Base-by-base conservation (phyloP, 2,888 invertebrate genomes). In the Stenotaenia linearis region DNA sequence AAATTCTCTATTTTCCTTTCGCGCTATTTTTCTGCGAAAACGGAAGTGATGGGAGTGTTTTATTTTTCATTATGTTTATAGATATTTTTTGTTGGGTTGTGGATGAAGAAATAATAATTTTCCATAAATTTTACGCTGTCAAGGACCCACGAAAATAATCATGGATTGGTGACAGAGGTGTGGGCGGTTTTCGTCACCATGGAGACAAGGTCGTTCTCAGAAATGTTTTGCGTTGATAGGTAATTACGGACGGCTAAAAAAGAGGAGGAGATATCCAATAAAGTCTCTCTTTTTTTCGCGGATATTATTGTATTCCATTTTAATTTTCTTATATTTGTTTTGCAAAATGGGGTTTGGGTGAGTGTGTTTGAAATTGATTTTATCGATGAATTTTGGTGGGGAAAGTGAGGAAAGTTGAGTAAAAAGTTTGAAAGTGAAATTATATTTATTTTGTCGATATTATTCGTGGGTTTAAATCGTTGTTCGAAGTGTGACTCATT, bases 71-170 rank as follows among this genome's bases (percentile, higher is more conserved):
- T n/a, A n/a, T n/a, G n/a, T n/a, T n/a, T n/a, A n/a, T n/a, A n/a
- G n/a, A n/a, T n/a, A n/a, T n/a, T n/a, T n/a, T 9, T 56, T 21
- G 6, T 56, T 23, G 56, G 56, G n/a, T n/a, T 56, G 56, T 18
- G 56, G 18, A 56, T 15, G 2, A 56, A 56, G 15, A 21, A 4
- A 7, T 45, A 56, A 15, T 56, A 18, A 23, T 56, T 56, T 56
- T 56, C 18, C 56, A 23, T 18, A 1, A 56, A 15, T 56, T 56
- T 56, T 23, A 56, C 18, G n/a, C n/a, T 18, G 56, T 56, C 56
- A 56, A 56, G 56, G 56, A 56, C 56, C 56, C n/a, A 56, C 56
- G 56, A 56, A 56, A 56, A n/a, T 56, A 56, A 56, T 56, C 56
- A 56, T 56, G 56, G 56, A 9, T 56, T 56, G 56, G 56, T 23